Percentiles rank a stretch among this genome's conserved stretches.
Conservation (phyloP, 2,113 vertebrate genomes). For the Connochaetes taurinus region DNA sequence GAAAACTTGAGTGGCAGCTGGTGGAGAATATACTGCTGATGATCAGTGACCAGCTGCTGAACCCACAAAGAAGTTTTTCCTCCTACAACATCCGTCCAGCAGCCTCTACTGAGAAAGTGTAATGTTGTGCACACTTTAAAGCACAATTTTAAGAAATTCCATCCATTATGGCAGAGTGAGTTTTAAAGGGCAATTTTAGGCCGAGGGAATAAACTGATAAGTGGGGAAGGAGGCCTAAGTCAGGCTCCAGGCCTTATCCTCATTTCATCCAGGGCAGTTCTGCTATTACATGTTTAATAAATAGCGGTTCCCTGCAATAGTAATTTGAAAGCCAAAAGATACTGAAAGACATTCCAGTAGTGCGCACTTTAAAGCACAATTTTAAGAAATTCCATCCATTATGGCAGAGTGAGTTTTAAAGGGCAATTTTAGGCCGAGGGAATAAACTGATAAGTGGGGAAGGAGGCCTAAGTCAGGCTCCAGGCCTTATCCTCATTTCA, state of each 20-base stretch:
- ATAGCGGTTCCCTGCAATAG: background rate
- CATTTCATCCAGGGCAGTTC: background rate
- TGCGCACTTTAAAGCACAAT: background rate
- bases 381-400: background rate
- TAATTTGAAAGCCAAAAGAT: background rate
- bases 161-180: background rate
- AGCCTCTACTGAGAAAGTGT: background rate
- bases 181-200: background rate
- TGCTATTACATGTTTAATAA: background rate
- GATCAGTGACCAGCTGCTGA: background rate
- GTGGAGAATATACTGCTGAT: background rate
- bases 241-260: background rate
- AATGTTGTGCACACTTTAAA: background rate
- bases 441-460: background rate
- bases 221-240: background rate
- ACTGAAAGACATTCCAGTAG: background rate
- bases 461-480: background rate
- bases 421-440: background rate
- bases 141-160: background rate
- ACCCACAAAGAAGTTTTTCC: background rate
- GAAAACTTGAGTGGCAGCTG: fast-evolving
- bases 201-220: background rate
- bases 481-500: background rate
- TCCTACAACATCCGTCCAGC: background rate
- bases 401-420: background rate